Evolutionary conservation across 2,888 invertebrate genomes (phyloP), one percentile per base, ranked within the genome.

Genomic region (Scaptomyza cyrtandrae): DNA sequence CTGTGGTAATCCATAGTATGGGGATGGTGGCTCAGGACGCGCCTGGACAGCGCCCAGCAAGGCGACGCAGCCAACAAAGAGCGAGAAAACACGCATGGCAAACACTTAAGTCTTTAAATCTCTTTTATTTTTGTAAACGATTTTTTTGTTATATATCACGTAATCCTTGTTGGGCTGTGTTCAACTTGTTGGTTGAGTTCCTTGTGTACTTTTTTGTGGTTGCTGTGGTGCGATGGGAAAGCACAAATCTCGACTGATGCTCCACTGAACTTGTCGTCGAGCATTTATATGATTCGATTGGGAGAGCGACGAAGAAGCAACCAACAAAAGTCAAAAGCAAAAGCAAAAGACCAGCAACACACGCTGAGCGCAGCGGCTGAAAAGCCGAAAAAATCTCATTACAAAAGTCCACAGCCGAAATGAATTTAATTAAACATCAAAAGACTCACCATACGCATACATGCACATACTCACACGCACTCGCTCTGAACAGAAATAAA

Each of bases 11-110:
- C 88, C 89, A 35, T 93, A 93, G 60, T 90, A 91, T 59, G 90
- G 89, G 37, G 91, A 90, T 11, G 90, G 89, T 29, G 91, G 90
- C 77, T 92, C 92, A 57, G 92, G 91, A 74, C 86, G 90, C 43
- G 90, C 91, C 61, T 83, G 83, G 67, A 81, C 76, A 57, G 82
- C 83, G 69, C 86, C 86, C 60, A 89, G 77, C 75, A 91, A 82
- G 69, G 90, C 73, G 63, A 79, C 85, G 37, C 78, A 86, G 50
- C 91, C 79, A 64, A 88, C 60, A 52, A 86, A 52, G 46, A 92
- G 84, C 77, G 90, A 83, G 56, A 88, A 90, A 29, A 77, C 81
- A 86, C 89, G 89, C 92, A 92, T 92, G 75, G 67, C 71, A 55
- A 74, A 45, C 72, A 75, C 58, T 78, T 35, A 50, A 80, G 77